Evolutionary conservation across 1,140 invertebrate genomes (phyloP).

Genomic region (Trichomalopsis sarcophagae): DNA sequence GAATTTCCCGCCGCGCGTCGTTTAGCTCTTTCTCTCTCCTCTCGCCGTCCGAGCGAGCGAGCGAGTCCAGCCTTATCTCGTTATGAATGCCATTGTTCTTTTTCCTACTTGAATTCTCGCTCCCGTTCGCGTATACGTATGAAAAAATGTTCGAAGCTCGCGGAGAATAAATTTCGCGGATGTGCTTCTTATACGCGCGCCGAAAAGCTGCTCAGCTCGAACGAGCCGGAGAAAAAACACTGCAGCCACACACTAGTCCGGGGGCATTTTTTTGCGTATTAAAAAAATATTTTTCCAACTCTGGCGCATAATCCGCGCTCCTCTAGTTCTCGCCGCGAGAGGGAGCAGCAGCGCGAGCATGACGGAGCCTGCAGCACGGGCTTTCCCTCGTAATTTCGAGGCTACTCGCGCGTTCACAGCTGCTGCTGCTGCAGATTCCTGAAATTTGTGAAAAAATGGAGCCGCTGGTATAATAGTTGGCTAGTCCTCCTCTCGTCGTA

Average conservation of each 20-base stretch:
- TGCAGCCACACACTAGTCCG: background rate
- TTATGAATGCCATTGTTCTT: constrained; percentile 65
- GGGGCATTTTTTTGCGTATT: background rate
- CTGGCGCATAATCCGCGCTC: background rate
- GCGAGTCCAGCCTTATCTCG: constrained; percentile 54
- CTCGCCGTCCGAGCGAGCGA: constrained; percentile 37
- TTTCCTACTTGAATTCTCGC: constrained; percentile 42
- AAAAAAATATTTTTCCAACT: constrained; percentile 37
- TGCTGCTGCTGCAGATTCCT: constrained; percentile 7
- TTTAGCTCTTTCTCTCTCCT: constrained; percentile 5
- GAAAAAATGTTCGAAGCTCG: constrained; percentile 23
- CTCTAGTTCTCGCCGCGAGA: background rate
- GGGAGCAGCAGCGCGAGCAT: too few relatives aligned
- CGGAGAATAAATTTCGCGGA: constrained; percentile 22
- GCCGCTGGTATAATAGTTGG: background rate
- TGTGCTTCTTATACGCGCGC: constrained; percentile 21
- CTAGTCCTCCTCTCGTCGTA: background rate
- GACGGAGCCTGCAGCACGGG: background rate
- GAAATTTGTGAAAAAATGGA: constrained; percentile 22
- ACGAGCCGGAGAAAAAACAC: background rate
- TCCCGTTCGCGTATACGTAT: too few relatives aligned
- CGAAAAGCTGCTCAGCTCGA: background rate
- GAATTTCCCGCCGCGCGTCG: constrained; percentile 38
- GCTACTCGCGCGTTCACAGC: background rate
- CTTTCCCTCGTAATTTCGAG: background rate